Conservation (phyloP, 2,113 vertebrate species). For the Hyperoodon ampullatus region DNA sequence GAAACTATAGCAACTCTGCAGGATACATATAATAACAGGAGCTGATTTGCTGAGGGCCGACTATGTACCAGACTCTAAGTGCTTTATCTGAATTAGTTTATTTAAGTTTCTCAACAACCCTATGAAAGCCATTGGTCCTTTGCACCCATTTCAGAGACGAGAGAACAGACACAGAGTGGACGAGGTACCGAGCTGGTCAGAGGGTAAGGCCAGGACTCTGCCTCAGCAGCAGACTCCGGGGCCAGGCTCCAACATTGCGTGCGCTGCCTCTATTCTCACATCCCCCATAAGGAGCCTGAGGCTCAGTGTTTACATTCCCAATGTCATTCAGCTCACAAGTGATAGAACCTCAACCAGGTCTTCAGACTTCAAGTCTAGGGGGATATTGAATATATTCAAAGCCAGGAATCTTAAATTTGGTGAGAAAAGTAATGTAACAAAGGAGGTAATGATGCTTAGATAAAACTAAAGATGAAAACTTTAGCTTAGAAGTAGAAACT, state of each 20-base stretch:
- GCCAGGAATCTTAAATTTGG: not conserved
- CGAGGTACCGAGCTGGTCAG: not conserved
- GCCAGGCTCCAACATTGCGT: fast-evolving
- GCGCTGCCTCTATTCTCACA: too few species aligned
- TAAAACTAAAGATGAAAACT: not conserved
- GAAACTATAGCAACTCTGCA: not conserved
- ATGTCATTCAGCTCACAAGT: not conserved
- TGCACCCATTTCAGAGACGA: not conserved
- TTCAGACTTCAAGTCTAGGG: not conserved
- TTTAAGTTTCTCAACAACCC: not conserved
- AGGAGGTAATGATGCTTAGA: not conserved
- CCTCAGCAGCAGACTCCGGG: not conserved
- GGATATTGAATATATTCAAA: not conserved
- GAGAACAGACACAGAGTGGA: not conserved
- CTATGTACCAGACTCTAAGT: not conserved
- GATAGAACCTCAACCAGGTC: not conserved
- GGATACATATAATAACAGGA: not conserved
- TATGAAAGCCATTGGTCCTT: not conserved
- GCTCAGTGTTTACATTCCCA: not conserved
- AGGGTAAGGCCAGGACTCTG: not conserved
- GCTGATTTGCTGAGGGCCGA: not conserved
- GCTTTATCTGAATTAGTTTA: not conserved
- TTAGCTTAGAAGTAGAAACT: not conserved
- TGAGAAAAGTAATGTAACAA: not conserved
- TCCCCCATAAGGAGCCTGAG: not conserved